Percentiles rank a stretch among this genome's conserved stretches.
These are phyloP conservation scores for Eupithecia vulgata DNA, from an alignment of 2,888 invertebrate genomes.

Conservation along the genomic window DNA sequence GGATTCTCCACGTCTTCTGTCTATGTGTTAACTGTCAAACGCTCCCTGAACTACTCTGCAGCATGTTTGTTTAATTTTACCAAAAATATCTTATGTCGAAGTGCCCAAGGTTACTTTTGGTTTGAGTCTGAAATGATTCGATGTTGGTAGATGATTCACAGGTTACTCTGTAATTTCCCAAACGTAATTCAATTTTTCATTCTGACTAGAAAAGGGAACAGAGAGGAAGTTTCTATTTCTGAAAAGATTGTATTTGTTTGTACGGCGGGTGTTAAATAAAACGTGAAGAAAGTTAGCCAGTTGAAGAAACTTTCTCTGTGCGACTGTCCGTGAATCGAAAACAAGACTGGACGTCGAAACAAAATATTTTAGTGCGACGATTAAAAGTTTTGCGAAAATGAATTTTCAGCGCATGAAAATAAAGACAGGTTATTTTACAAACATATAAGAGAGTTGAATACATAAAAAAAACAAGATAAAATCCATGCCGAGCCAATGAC, in stretches of 20 bases:
- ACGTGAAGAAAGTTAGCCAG: constrained; percentile 58
- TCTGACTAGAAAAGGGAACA: constrained; percentile 64
- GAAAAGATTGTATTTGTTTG: constrained; percentile 56
- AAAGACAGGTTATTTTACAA: not conserved
- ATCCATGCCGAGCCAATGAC: not conserved
- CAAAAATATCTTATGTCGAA: constrained; percentile 36
- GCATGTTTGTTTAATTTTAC: constrained; percentile 69
- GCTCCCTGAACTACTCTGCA: constrained; percentile 76
- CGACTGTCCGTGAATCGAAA: constrained; percentile 55
- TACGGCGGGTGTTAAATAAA: constrained; percentile 58
- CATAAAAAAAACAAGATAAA: not conserved
- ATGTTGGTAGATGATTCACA: constrained; percentile 61
- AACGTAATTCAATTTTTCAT: constrained; percentile 79
- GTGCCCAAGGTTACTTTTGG: constrained; percentile 24
- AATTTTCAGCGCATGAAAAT: not conserved
- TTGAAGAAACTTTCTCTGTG: constrained; percentile 53
- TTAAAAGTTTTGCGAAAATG: constrained; percentile 19
- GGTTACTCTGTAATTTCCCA: constrained; percentile 74
- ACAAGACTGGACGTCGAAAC: constrained; percentile 53
- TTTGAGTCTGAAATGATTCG: constrained; percentile 11
- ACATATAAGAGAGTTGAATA: not conserved
- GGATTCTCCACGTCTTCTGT: constrained; percentile 60
- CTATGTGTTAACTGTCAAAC: constrained; percentile 78
- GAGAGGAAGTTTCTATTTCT: constrained; percentile 65
- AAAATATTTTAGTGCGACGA: constrained; percentile 32